Conservation (phyloP, 2,797 vertebrate species). For the Bradypus variegatus region DNA sequence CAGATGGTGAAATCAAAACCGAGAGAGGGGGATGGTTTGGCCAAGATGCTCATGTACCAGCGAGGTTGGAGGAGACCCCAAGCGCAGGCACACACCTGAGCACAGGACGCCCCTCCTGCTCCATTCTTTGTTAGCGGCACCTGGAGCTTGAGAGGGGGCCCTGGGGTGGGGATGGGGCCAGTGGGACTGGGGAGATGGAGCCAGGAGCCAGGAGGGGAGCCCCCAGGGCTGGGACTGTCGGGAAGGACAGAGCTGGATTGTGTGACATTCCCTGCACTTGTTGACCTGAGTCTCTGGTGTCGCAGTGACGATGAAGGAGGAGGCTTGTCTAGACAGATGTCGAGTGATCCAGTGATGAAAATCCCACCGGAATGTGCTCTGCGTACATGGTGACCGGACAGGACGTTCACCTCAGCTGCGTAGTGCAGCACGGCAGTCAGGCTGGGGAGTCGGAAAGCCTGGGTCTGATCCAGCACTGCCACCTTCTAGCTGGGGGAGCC, state of each 20-base stretch:
- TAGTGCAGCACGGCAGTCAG: too few species aligned
- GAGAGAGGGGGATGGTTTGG: too few species aligned
- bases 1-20: neutral
- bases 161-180: neutral
- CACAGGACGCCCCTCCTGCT: neutral
- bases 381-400: neutral
- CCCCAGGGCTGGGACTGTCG: too few species aligned
- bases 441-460: neutral
- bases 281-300: too few species aligned
- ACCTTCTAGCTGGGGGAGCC: neutral
- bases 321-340: neutral
- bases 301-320: neutral
- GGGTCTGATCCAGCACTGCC: neutral
- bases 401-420: fast-evolving
- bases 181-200: neutral
- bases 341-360: neutral
- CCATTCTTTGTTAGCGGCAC: fast-evolving
- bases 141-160: neutral
- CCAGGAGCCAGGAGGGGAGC: neutral
- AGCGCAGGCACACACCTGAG: neutral
- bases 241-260: too few species aligned
- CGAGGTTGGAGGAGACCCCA: too few species aligned
- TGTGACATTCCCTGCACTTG: neutral
- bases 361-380: neutral
- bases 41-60: neutral